These are phyloP conservation scores for Cranoglanis bouderius DNA, from an alignment of 2,113 vertebrate genomes.

Conservation along the genomic window DNA sequence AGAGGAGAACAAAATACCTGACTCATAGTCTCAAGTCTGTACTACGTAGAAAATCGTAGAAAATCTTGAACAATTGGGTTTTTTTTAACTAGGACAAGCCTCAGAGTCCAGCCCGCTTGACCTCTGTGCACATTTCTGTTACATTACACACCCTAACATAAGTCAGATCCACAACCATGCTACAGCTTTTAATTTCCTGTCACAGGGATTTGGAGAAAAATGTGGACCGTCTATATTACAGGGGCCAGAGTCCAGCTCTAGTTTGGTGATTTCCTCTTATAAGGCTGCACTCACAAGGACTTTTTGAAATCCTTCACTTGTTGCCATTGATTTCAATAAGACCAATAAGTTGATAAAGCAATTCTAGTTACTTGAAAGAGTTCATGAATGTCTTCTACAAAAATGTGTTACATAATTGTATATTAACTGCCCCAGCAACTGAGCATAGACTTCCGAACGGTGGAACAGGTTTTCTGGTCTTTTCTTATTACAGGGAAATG, in stretches of 20 bases:
- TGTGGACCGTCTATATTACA: neutral
- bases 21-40: neutral
- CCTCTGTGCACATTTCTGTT: neutral
- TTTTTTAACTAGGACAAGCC: neutral
- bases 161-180: neutral
- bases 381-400: neutral
- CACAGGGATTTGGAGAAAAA: neutral
- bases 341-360: neutral
- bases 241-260: neutral
- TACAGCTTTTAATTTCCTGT: neutral
- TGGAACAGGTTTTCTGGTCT: neutral
- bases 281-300: neutral
- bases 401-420: neutral
- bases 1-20: neutral
- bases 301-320: neutral
- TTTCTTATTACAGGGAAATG: neutral
- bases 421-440: neutral
- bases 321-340: neutral
- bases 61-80: neutral
- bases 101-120: neutral
- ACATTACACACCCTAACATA: neutral
- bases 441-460: neutral
- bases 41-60: neutral
- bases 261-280: neutral
- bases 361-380: neutral